Percentiles rank a stretch among this genome's conserved stretches.
phyloP scores from a whole-genome alignment of 2,113 vertebrate species.

The Plestiodon gilberti region DNA sequence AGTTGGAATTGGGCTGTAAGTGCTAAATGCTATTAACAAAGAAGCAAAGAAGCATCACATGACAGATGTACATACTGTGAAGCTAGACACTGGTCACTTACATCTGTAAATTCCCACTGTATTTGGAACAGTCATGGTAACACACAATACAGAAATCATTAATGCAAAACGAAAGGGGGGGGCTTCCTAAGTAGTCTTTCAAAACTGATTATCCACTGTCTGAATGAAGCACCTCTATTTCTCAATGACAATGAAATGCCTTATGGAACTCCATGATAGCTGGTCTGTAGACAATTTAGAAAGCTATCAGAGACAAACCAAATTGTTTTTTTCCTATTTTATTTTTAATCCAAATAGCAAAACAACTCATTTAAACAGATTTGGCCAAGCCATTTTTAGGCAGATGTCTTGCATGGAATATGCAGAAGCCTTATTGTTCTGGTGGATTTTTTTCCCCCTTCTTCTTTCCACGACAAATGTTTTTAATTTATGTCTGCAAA shows the following conservation, averaged over 20 bases:
- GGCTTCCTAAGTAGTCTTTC: not conserved
- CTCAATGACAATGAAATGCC: not conserved
- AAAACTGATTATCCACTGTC: constrained; percentile 1
- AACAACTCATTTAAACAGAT: constrained; percentile 18
- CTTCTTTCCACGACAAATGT: constrained; percentile 8
- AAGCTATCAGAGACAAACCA: constrained; percentile 14
- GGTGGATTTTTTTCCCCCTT: not conserved
- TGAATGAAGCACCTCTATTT: constrained; percentile 11
- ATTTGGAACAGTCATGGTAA: not conserved
- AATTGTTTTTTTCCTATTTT: constrained; percentile 20
- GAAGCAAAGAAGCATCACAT: fast-evolving
- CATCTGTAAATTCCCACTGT: not conserved
- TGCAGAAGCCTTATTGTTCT: constrained; percentile 13
- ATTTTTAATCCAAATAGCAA: constrained; percentile 32
- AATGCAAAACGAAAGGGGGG: not conserved
- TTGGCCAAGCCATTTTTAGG: constrained; percentile 36
- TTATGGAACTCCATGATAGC: not conserved
- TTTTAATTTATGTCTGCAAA: constrained; percentile 34
- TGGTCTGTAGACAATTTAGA: constrained; percentile 22
- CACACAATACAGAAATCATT: not conserved
- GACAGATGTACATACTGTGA: fast-evolving
- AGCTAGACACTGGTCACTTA: not conserved
- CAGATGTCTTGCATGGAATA: not conserved
- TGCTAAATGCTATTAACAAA: not conserved
- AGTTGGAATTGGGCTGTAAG: no score